Conservation (phyloP, 2,888 invertebrate species). For the Eustalomyia histrio region DNA sequence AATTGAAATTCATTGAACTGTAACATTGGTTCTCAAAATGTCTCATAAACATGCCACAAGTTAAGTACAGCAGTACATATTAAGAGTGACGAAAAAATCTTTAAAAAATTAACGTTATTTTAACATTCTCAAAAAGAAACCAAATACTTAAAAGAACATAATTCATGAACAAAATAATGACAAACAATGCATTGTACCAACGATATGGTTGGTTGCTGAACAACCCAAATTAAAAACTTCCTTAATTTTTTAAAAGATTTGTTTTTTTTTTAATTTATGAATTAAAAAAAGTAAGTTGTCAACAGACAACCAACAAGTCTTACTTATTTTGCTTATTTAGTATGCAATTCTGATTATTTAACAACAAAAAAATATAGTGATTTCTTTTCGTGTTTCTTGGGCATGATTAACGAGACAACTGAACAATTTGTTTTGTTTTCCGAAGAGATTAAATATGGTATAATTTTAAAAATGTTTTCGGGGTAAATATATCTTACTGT, state of each 20-base stretch:
- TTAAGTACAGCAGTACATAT: constrained; percentile 39
- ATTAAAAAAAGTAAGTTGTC: constrained; percentile 14
- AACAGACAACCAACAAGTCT: constrained; percentile 7
- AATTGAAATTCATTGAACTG: constrained; percentile 63
- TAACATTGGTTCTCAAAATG: constrained; percentile 27
- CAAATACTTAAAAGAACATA: constrained; percentile 37
- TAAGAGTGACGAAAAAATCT: constrained; percentile 30
- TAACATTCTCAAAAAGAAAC: background rate
- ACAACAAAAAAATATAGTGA: background rate
- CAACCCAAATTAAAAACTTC: constrained; percentile 27
- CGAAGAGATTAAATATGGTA: constrained; percentile 4
- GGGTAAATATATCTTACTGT: background rate
- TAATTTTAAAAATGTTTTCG: background rate
- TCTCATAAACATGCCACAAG: constrained; percentile 57
- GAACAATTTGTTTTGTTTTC: constrained; percentile 2
- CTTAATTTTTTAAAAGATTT: constrained; percentile 22
- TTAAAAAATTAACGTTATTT: constrained; percentile 23
- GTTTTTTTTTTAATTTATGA: constrained; percentile 51
- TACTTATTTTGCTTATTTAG: constrained; percentile 38
- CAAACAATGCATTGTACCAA: constrained; percentile 17
- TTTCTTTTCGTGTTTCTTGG: background rate
- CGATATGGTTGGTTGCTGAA: constrained; percentile 12
- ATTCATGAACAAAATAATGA: constrained; percentile 49
- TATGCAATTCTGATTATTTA: constrained; percentile 48
- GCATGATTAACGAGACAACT: background rate